Evolutionary conservation across 2,797 vertebrate genomes (phyloP), one percentile per base, ranked within the genome.

Genomic region (Chelmon rostratus): DNA sequence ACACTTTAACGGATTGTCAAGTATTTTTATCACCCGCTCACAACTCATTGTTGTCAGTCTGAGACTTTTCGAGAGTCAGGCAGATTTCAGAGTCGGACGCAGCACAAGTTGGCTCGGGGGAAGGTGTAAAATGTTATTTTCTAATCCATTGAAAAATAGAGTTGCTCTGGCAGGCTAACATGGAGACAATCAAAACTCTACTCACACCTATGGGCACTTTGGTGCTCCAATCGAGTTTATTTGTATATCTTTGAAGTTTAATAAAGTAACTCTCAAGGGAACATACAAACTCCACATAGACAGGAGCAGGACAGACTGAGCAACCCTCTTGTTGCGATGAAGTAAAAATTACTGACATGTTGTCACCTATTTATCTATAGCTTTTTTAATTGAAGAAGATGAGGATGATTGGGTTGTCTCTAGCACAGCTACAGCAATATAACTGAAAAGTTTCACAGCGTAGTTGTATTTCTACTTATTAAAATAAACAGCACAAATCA

Each of bases 41-140:
- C 49, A 83, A 72, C 64, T 70, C 68, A 82, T 83, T 90, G 68
- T 87, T 79, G 64, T 84, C 83, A 74, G 67, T 44, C 44, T 66
- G 40, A 50, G 59, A 76, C 37, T 63, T 85, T 76, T 42, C 38
- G 49, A 73, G 73, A 52, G 62, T 58, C 54, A 57, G 58, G 75
- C 68, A 74, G 68, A 82, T 85, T 79, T 83, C 66, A 72, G 40
- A 81, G 42, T 62, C n/a, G 21, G 63, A 75, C 76, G 61, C 69
- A 81, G 69, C 67, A 61, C 33, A 61, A 75, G 53, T 46, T 40
- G 65, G 59, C 66, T 61, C 21, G 58, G 35, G 16, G 23, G 50
- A 52, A 75, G 8, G 67, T 67, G 52, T 65, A 53, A 81, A 85
- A 79, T 82, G 35, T n/a, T 50, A 85, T 81, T 79, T 84, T 64